A percentile compares a stretch with the other conserved stretches of the same genome.
Conservation (phyloP, 2,888 invertebrate genomes). For the Yponomeuta cagnagella region DNA sequence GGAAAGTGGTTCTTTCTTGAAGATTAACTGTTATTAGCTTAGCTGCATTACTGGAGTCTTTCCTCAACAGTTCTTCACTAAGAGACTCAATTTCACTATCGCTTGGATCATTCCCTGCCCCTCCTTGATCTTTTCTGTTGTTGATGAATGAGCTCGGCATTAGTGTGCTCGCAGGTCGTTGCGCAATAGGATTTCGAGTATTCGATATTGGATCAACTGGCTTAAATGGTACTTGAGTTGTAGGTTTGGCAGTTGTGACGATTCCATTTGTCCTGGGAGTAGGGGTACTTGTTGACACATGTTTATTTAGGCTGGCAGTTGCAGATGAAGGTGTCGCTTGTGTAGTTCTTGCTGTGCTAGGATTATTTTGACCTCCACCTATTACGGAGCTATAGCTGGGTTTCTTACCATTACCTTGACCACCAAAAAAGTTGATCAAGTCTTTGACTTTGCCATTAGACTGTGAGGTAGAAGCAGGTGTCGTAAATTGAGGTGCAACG, state of each 20-base stretch:
- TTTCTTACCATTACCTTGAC: slow-evolving; percentile 34
- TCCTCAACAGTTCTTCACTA: slow-evolving; percentile 81
- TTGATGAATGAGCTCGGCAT: slow-evolving; percentile 66
- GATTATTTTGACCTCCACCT: slow-evolving; percentile 31
- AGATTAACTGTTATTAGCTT: slow-evolving; percentile 81
- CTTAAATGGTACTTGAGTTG: slow-evolving; percentile 9
- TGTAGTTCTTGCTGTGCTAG: slow-evolving; percentile 23
- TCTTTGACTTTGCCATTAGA: slow-evolving; percentile 48
- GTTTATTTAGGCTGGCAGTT: slow-evolving; percentile 39
- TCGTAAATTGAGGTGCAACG: slow-evolving; percentile 38
- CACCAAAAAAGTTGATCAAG: slow-evolving; percentile 56
- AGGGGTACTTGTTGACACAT: slow-evolving; percentile 21
- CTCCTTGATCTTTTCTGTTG: slow-evolving; percentile 34
- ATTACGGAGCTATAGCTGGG: slow-evolving; percentile 60
- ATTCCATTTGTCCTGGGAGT: slow-evolving; percentile 7
- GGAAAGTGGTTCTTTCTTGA: slow-evolving; percentile 84
- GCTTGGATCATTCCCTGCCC: slow-evolving; percentile 43
- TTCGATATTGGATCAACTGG: slow-evolving; percentile 9
- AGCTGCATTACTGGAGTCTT: slow-evolving; percentile 85
- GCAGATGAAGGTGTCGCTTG: slow-evolving; percentile 25
- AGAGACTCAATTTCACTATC: slow-evolving; percentile 80
- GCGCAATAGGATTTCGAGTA: slow-evolving; percentile 22
- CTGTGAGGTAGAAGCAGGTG: slow-evolving; percentile 7
- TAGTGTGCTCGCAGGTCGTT: slow-evolving; percentile 12
- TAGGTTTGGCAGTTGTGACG: slow-evolving; percentile 31